Base-by-base conservation (phyloP, 2,797 vertebrate genomes). In the Enteromius afrohamiltoni region DNA sequence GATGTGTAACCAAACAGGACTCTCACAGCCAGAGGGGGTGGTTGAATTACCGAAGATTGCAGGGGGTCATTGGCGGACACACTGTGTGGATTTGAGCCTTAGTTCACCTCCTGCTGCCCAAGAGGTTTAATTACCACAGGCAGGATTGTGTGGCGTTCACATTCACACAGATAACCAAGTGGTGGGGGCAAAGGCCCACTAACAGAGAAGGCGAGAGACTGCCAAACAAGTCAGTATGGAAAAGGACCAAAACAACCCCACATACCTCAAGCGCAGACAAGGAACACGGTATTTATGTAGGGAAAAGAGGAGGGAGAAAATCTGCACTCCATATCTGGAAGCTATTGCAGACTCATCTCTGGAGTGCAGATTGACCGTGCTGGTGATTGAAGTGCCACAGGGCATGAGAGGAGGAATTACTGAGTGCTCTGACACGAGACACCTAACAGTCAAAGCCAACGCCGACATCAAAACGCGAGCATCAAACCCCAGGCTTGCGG, bases 1-100 rank as follows among this genome's bases (percentile, higher is more conserved):
- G 92, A 88, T 89, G 93, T 94, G 93, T 93, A 92, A 94, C 93
- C 89, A 91, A 93, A 93, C 91, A 90, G 93, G 92, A 91, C 90
- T 93, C 92, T 92, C 93, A 90, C 86, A 90, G 91, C 85, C 85
- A 87, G 87, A 89, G 89, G 62, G 85, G 87, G 86, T 58, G 77
- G 82, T 87, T 89, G 88, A 71, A 85, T 86, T 71, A 55, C 82
- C 60, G 82, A 83, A 73, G 75, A 70, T 69, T 67, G 78, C 73
- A 75, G 85, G 64, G 86, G 87, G 51, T 80, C 79, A 85, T 79
- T 86, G 87, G 83, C 77, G 62, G 69, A 87, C 79, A 82, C 82
- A 79, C 74, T 67, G 78, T 87, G 81, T 86, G 92, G 93, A 93
- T 93, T 92, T 91, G 90, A 92, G 90, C 91, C 86, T 84, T 89